Evolutionary conservation across 2,113 vertebrate genomes (phyloP).

Genomic region (Silurus asotus): DNA sequence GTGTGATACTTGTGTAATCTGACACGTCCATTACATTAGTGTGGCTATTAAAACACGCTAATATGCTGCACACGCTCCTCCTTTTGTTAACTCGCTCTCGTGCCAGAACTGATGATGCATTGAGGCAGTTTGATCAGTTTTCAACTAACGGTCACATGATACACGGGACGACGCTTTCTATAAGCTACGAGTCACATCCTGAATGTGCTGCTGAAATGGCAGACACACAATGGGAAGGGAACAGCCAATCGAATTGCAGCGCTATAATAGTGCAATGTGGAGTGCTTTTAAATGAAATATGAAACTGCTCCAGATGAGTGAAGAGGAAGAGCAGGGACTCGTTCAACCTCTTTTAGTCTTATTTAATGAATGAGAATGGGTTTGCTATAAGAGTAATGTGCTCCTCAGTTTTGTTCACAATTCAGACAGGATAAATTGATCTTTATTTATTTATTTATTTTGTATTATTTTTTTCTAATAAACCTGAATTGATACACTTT

Average conservation of each 20-base stretch:
- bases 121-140: not conserved
- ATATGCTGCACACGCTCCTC: too few relatives aligned
- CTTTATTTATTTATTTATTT: not conserved
- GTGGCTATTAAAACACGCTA: slow-evolving; percentile 6
- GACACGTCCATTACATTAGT: not conserved
- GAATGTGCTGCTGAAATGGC: too few relatives aligned
- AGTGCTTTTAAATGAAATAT: not conserved
- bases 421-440: not conserved
- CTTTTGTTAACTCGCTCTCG: not conserved
- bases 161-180: not conserved
- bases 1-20: not conserved
- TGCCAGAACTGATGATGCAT: not conserved
- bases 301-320: not conserved
- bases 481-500: not conserved
- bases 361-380: not conserved
- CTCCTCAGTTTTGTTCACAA: not conserved
- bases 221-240: not conserved
- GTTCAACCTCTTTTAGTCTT: not conserved
- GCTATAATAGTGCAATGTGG: not conserved
- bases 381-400: not conserved
- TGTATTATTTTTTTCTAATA: not conserved
- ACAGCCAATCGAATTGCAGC: not conserved
- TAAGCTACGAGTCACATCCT: not conserved
- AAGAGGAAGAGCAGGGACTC: not conserved
- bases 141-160: not conserved